Percentiles rank a stretch among this genome's conserved stretches.
Evolutionary conservation across 2,888 invertebrate species (phyloP).

Genomic region (Drosophila helvetica): DNA sequence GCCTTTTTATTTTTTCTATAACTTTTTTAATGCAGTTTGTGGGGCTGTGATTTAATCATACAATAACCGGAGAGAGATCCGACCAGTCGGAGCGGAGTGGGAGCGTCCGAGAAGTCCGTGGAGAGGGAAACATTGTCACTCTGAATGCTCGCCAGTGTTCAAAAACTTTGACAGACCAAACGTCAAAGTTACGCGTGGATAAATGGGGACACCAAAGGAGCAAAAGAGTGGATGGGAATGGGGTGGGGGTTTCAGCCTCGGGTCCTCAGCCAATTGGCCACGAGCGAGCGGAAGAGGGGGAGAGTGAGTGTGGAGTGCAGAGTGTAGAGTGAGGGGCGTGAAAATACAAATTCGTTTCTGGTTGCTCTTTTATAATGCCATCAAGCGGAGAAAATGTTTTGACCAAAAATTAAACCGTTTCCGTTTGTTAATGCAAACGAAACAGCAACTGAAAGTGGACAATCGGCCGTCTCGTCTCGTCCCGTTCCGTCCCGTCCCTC

Average conservation of each 20-base stretch:
- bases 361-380: slow-evolving; percentile 66
- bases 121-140: slow-evolving; percentile 56
- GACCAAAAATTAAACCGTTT: slow-evolving; percentile 62
- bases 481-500: too few relatives aligned
- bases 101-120: background rate
- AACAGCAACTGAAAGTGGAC: slow-evolving; percentile 37
- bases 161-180: slow-evolving; percentile 66
- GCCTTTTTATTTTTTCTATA: slow-evolving; percentile 39
- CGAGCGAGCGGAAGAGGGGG: background rate
- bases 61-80: slow-evolving; percentile 25
- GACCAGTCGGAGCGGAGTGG: background rate
- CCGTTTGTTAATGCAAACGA: slow-evolving; percentile 35
- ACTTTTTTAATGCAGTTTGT: slow-evolving; percentile 74
- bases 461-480: background rate
- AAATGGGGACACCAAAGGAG: slow-evolving; percentile 8
- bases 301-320: slow-evolving; percentile 3
- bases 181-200: slow-evolving; percentile 65
- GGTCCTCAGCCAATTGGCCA: slow-evolving; percentile 67
- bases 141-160: slow-evolving; percentile 58
- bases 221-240: background rate
- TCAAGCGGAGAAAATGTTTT: slow-evolving; percentile 66
- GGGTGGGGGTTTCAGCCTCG: slow-evolving; percentile 31
- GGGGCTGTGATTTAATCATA: slow-evolving; percentile 69
- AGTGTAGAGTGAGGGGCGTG: slow-evolving; percentile 29
- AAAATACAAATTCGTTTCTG: slow-evolving; percentile 66